Conservation (phyloP, 2,113 vertebrate species). For the Colius striatus region DNA sequence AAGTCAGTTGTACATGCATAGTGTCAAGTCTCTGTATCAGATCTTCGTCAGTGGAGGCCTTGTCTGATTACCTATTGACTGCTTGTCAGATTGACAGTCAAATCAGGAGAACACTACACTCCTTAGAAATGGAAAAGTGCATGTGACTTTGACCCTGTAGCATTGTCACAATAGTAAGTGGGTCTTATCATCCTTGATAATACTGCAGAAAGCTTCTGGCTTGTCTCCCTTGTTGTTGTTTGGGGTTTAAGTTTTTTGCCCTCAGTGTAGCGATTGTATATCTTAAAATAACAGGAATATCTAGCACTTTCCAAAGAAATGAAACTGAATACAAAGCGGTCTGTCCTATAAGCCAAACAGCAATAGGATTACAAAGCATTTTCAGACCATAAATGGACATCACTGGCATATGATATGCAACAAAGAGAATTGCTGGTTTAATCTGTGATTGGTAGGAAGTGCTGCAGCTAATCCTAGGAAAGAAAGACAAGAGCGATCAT, state of each 20-base stretch:
- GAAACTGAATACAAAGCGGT: neutral
- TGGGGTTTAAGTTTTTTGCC: too few relatives aligned
- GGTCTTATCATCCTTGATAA: neutral
- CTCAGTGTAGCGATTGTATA: neutral
- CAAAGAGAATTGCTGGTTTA: neutral
- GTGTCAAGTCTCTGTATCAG: neutral
- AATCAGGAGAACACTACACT: neutral
- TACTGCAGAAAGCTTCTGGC: neutral
- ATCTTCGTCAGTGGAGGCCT: neutral
- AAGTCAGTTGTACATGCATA: neutral
- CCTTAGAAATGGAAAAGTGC: neutral
- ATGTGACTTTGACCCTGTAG: neutral
- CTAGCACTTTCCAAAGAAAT: neutral
- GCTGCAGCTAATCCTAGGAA: slow-evolving; percentile 38
- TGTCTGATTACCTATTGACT: neutral
- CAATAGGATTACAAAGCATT: neutral
- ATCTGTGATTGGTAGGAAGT: slow-evolving; percentile 21
- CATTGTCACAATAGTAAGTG: neutral
- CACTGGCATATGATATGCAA: neutral
- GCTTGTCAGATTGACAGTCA: neutral
- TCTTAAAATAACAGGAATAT: neutral
- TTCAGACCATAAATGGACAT: slow-evolving; percentile 29
- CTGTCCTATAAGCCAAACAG: neutral
- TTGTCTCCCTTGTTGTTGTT: neutral
- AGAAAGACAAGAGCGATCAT: neutral